Base-by-base conservation (phyloP, 2,113 vertebrate genomes). In the Varanus salvator region DNA sequence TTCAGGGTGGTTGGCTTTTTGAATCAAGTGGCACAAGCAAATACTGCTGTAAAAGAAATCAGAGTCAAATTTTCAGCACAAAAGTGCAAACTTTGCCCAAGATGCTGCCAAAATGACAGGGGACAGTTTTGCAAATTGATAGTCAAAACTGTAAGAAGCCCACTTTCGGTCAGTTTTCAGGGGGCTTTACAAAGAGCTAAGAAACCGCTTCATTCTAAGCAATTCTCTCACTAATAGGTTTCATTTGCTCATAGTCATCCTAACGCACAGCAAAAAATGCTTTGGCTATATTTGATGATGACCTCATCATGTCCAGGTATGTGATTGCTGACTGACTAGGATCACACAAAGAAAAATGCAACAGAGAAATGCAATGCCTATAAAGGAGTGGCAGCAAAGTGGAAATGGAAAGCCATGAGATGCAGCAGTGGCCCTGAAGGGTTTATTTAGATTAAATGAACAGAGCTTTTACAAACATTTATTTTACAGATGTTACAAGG, bases 1-100 rank as follows among this genome's bases (percentile, higher is more conserved):
- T 19, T 85, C 71, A 29, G 80, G 27, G 2, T 85, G 72, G 80
- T 84, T n/a, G 86, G 85, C 19, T 21, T 17, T 91, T 88, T 60
- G 68, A 23, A 72, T 31, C 38, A 71, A 85, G 76, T 9, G 76
- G 93, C 82, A 23, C 31, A 82, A 12, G 17, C 50, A 87, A 75
- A n/a, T 31, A 72, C 4, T 0, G 27, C 87, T 84, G 52, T 52
- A 87, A 48, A 27, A n/a, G 9, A 85, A 31, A 1, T 0, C 12
- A 82, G 44, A 57, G 57, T 12, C 29, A 57, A 74, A 29, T 44
- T 38, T 29, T 81, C 23, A 31, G 17, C 54, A 38, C 11, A 1
- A 2, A 21, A 17, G 29, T 7, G 38, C 7, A 66, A 78, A 60
- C 15, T 3, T 48, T n/a, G 9, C 5, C 11, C 23, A 31, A 60